Percentiles rank a stretch among this genome's conserved stretches.
These are phyloP conservation scores for Semaprochilodus insignis DNA, from an alignment of 2,797 vertebrate genomes.

Conservation along the genomic window DNA sequence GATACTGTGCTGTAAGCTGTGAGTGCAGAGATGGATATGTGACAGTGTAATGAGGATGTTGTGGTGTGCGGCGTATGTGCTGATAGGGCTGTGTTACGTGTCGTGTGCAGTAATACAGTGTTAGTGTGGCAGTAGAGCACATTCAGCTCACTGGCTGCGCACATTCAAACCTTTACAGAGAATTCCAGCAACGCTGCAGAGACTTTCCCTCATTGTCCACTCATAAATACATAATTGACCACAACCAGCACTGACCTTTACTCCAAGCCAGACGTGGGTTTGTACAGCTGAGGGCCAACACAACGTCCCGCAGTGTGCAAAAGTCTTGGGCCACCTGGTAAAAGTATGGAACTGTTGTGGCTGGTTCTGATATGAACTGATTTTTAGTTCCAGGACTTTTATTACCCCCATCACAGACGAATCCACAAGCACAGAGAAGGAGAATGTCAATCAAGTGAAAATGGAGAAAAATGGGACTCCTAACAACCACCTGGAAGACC, in stretches of 20 bases:
- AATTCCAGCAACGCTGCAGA: conserved; percentile 52
- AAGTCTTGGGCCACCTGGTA: not conserved
- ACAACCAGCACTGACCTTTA: conserved; percentile 52
- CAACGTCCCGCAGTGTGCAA: not conserved
- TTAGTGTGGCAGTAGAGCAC: not conserved
- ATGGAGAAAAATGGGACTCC: too few species aligned
- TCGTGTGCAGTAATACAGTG: not conserved
- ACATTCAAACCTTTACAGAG: conserved; percentile 17
- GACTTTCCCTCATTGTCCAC: conserved; percentile 50
- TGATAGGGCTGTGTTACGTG: too few species aligned
- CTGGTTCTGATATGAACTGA: too few species aligned
- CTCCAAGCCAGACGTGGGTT: conserved; percentile 24
- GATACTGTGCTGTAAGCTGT: too few species aligned
- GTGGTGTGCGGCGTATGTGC: not conserved
- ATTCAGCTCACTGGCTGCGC: not conserved
- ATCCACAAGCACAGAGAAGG: too few species aligned
- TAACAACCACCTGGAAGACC: too few species aligned
- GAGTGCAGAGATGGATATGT: too few species aligned
- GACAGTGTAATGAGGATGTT: too few species aligned
- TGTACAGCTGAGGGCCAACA: conserved; percentile 17
- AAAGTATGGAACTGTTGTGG: too few species aligned
- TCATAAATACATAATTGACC: conserved; percentile 53
- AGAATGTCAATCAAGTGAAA: too few species aligned
- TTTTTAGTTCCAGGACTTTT: too few species aligned
- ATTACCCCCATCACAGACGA: too few species aligned